Percentiles rank a stretch among this genome's conserved stretches.
These are phyloP conservation scores for Coreius guichenoti DNA, from an alignment of 2,797 vertebrate genomes.

Conservation along the genomic window DNA sequence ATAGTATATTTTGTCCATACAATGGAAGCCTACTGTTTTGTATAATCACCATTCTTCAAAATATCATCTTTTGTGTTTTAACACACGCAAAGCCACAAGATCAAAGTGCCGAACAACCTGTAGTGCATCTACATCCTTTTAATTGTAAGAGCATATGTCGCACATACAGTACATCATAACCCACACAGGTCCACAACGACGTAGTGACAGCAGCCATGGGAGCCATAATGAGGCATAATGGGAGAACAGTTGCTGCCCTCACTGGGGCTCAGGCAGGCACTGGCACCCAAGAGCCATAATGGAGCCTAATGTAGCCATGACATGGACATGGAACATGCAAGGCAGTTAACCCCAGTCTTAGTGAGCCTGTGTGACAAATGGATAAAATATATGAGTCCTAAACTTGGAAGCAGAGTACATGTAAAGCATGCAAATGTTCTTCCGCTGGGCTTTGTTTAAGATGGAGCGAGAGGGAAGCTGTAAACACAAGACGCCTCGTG, in stretches of 20 bases:
- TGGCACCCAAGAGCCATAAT: slow-evolving; percentile 70
- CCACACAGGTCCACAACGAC: slow-evolving; percentile 68
- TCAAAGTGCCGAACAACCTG: slow-evolving; percentile 2
- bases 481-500: slow-evolving; percentile 13
- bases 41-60: not conserved
- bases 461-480: not conserved
- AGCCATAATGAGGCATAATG: slow-evolving; percentile 80
- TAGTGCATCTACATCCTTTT: slow-evolving; percentile 46
- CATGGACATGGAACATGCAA: slow-evolving; percentile 77
- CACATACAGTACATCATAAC: slow-evolving; percentile 72
- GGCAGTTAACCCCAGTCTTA: slow-evolving; percentile 73
- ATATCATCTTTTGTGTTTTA: not conserved
- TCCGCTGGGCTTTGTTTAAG: not conserved
- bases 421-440: slow-evolving; percentile 20
- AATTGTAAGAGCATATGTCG: slow-evolving; percentile 50
- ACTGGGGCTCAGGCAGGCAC: slow-evolving; percentile 72
- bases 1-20: not conserved
- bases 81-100: slow-evolving; percentile 35
- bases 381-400: slow-evolving; percentile 13
- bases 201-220: slow-evolving; percentile 75
- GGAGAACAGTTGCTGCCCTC: slow-evolving; percentile 72
- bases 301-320: slow-evolving; percentile 80
- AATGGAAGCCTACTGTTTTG: not conserved
- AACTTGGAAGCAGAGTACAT: not conserved
- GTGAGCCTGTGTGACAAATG: slow-evolving; percentile 18